phyloP scores from a whole-genome alignment of 2,113 vertebrate species.

The Sterna hirundo region DNA sequence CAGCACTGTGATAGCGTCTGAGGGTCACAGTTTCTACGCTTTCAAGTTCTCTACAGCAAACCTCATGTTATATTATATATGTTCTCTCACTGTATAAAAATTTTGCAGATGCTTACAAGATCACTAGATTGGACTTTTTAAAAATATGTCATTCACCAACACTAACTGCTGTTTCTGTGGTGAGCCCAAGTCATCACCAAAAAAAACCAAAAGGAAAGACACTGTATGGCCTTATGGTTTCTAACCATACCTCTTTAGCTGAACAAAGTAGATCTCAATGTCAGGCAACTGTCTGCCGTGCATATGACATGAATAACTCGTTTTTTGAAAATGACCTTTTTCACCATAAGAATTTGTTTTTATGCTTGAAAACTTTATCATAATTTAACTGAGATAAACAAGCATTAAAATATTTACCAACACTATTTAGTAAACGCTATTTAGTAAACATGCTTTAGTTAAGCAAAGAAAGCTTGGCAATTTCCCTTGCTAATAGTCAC shows the following conservation, averaged over 20 bases:
- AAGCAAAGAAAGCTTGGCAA: background rate
- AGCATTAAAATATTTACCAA: constrained; percentile 29
- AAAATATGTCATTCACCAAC: background rate
- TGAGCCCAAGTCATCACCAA: background rate
- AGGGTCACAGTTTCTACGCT: background rate
- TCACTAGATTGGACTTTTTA: background rate
- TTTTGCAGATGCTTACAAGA: background rate
- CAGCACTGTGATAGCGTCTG: background rate
- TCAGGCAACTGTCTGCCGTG: background rate
- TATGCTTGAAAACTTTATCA: background rate
- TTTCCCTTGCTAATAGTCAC: background rate
- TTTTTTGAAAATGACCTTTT: background rate
- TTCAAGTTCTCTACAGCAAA: background rate
- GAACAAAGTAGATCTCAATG: background rate
- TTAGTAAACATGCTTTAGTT: background rate
- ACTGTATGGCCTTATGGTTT: background rate
- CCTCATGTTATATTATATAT: background rate
- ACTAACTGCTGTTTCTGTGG: background rate
- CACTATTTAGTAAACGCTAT: background rate
- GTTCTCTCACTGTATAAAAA: background rate
- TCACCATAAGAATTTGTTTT: background rate
- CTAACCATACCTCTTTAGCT: background rate
- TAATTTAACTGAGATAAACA: constrained; percentile 5
- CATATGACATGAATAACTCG: background rate
- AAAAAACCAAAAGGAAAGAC: background rate